These are phyloP conservation scores for Drepana arcuata DNA, from an alignment of 1,140 invertebrate genomes.

Conservation along the genomic window DNA sequence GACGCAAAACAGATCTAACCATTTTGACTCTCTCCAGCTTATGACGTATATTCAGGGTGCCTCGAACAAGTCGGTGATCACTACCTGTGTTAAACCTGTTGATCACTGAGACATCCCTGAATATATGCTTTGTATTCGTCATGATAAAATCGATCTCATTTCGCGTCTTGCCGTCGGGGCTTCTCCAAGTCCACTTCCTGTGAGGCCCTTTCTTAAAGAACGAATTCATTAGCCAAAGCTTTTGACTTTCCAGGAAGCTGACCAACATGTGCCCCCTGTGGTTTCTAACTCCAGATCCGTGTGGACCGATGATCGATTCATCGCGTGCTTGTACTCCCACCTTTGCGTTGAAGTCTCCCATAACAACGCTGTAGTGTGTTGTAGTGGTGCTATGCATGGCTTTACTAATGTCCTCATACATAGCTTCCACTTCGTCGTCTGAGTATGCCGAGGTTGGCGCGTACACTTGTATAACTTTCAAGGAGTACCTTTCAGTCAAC, in stretches of 20 bases:
- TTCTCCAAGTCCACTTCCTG: conserved; percentile 27
- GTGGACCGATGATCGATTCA: conserved; percentile 8
- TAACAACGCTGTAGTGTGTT: conserved; percentile 14
- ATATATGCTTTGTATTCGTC: conserved; percentile 13
- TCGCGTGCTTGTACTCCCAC: conserved; percentile 10
- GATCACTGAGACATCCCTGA: conserved; percentile 22
- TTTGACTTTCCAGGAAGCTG: conserved; percentile 16
- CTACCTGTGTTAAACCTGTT: conserved; percentile 23
- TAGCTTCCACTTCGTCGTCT: conserved; percentile 20
- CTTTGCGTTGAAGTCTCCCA: conserved; percentile 27
- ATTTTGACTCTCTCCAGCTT: too few species aligned
- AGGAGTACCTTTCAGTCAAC: conserved; percentile 8
- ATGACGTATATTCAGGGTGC: too few species aligned
- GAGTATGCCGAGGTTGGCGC: conserved; percentile 13
- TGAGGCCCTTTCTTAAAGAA: conserved; percentile 19
- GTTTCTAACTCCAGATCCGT: conserved; percentile 13
- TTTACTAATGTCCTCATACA: conserved; percentile 19
- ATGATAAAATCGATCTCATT: conserved; percentile 29
- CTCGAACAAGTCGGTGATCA: conserved; percentile 28
- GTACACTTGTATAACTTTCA: conserved; percentile 31
- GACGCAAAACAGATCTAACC: too few species aligned
- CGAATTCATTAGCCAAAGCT: conserved; percentile 24
- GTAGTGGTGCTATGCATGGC: conserved; percentile 8
- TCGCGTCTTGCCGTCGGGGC: conserved; percentile 19
- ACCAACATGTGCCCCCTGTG: conserved; percentile 9